Conservation (phyloP, 2,113 vertebrate genomes). For the Tragelaphus strepsiceros region DNA sequence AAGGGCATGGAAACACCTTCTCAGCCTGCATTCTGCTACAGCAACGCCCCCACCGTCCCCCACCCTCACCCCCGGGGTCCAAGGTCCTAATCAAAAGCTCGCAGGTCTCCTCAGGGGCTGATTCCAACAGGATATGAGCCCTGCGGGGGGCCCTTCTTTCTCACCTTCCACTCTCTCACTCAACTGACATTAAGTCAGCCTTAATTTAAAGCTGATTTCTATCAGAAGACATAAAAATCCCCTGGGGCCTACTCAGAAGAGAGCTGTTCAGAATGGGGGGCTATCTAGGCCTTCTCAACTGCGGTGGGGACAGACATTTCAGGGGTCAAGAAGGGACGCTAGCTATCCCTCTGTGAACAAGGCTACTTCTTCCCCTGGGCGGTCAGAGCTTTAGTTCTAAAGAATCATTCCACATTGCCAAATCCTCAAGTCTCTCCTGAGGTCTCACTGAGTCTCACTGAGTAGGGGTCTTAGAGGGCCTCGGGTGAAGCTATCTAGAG, state of each 20-base stretch:
- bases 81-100: neutral
- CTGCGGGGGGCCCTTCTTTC: neutral
- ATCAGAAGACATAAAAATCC: neutral
- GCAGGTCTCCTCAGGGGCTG: neutral
- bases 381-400: rapidly evolving
- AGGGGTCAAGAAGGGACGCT: rapidly evolving
- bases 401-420: rapidly evolving
- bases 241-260: neutral
- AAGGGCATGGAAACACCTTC: rapidly evolving
- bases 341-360: neutral
- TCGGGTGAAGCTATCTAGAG: neutral
- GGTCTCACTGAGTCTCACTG: neutral
- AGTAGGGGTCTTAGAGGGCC: neutral
- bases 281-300: neutral
- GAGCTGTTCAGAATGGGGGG: neutral
- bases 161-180: neutral
- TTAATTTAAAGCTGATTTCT: neutral
- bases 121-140: neutral
- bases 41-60: too few species aligned
- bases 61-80: neutral
- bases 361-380: rapidly evolving
- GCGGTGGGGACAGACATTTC: neutral
- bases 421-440: neutral
- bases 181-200: neutral
- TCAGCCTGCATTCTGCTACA: rapidly evolving